phyloP scores from a whole-genome alignment of 2,888 invertebrate genomes.

The Hirtodrosophila cameraria region DNA sequence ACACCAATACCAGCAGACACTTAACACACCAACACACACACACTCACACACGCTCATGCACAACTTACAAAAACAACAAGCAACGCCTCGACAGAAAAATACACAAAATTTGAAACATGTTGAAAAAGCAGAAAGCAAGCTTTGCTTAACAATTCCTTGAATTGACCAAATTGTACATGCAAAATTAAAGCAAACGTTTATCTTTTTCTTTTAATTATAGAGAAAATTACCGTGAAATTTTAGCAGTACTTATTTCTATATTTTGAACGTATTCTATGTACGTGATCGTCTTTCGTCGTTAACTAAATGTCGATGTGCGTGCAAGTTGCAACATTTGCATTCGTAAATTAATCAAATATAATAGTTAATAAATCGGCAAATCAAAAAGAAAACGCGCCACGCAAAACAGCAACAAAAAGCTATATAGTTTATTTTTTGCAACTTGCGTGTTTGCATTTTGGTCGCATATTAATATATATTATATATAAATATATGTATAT shows the following conservation, averaged over 20 bases:
- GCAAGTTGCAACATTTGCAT: conserved; percentile 42
- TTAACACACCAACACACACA: too few relatives aligned
- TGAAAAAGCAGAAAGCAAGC: conserved; percentile 53
- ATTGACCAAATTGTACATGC: conserved; percentile 63
- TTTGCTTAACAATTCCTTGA: conserved; percentile 45
- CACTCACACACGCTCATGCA: too few relatives aligned
- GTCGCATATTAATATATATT: conserved; percentile 11
- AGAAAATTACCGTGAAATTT: conserved; percentile 76
- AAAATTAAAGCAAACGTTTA: conserved; percentile 66
- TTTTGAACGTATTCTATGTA: conserved; percentile 60
- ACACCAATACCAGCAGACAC: too few relatives aligned
- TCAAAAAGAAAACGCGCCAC: conserved; percentile 22
- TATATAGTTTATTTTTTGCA: too few relatives aligned
- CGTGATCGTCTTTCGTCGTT: conserved; percentile 58
- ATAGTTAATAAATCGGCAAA: conserved; percentile 29
- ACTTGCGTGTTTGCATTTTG: conserved; percentile 30
- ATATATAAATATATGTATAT: conserved; percentile 17
- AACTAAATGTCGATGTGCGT: conserved; percentile 58
- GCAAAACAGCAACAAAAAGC: conserved; percentile 12
- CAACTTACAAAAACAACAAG: conserved; percentile 56
- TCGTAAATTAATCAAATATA: conserved; percentile 37
- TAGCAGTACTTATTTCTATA: conserved; percentile 69
- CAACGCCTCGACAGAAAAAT: conserved; percentile 56
- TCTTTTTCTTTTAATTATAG: conserved; percentile 68
- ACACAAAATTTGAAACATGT: conserved; percentile 6